phyloP scores from a whole-genome alignment of 2,797 vertebrate species.

The Sebastes oblongus region DNA sequence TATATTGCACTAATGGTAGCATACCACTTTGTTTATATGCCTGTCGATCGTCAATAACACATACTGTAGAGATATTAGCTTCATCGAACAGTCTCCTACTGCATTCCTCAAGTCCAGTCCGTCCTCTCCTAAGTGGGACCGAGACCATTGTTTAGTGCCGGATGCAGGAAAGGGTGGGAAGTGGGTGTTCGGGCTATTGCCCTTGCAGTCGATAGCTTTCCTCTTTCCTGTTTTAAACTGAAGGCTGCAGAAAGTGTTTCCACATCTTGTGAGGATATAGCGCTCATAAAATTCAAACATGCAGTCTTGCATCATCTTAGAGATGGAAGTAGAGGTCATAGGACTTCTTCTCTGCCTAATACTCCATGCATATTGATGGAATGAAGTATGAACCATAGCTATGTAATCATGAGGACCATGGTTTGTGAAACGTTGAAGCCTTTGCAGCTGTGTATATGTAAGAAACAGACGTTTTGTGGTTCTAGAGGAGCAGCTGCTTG shows the following conservation, averaged over 20 bases:
- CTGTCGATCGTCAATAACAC: background rate
- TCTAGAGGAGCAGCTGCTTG: slow-evolving; percentile 76
- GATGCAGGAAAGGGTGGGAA: slow-evolving; percentile 87
- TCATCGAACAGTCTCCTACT: background rate
- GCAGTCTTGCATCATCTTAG: background rate
- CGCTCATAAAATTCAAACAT: background rate
- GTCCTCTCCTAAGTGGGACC: slow-evolving; percentile 40
- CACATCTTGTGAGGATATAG: background rate
- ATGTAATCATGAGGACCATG: slow-evolving; percentile 21
- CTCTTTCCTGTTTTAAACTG: slow-evolving; percentile 79
- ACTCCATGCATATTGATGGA: slow-evolving; percentile 7
- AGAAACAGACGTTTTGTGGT: slow-evolving; percentile 55
- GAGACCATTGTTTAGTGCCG: slow-evolving; percentile 78
- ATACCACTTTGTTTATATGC: background rate
- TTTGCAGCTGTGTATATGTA: slow-evolving; percentile 69
- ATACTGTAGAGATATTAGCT: background rate
- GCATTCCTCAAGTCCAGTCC: slow-evolving; percentile 40
- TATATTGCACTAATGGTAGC: background rate
- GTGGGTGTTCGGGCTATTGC: slow-evolving; percentile 59
- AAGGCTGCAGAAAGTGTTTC: slow-evolving; percentile 14
- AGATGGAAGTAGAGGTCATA: background rate
- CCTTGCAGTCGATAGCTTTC: slow-evolving; percentile 63
- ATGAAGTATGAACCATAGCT: background rate
- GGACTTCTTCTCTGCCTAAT: background rate
- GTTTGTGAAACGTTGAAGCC: slow-evolving; percentile 44